Evolutionary conservation across 2,888 invertebrate genomes (phyloP), one percentile per base, ranked within the genome.

Genomic region (Tetragnatha montana): DNA sequence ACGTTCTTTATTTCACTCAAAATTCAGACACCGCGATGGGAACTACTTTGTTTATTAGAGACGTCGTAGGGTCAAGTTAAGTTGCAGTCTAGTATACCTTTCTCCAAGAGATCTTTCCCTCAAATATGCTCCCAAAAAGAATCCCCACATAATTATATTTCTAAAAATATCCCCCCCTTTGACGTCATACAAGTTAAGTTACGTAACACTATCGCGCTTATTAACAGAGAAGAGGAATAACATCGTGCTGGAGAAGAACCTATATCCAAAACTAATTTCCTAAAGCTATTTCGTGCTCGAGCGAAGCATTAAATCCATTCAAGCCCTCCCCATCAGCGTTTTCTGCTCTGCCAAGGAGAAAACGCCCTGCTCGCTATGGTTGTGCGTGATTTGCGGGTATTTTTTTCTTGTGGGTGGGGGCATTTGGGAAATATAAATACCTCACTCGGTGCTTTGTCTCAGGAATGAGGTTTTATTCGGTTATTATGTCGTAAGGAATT

Each of bases 211-310:
- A 50, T 21, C n/a, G 19, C 50, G 8, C n/a, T 21, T 19, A 76
- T 60, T 60, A 60, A 60, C 60, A 60, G 12, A 17, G 35, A 1
- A 35, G 60, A 17, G 60, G 17, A 10, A 10, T 60, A 76, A 3
- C 21, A 76, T 76, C 51, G 76, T 35, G 35, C n/a, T 76, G 19
- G 19, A 6, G 8, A 19, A 50, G 76, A 76, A 50, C 8, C 19
- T 50, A 76, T 19, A 76, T 19, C 76, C 49, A 71, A 81, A 81
- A 81, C 81, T 81, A 81, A 81, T 81, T 81, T 81, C 49, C 81
- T 70, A 12, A 35, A 35, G 79, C 60, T 22, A 68, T 22, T 68
- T 60, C 8, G 19, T 51, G 8, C 78, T 68, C 68, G 12, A 21
- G 21, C 19, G 50, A 76, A 21, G 50, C 76, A 76, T 76, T 76